phyloP scores from a whole-genome alignment of 2,888 invertebrate species.

The Melikaiella ostensackeni region DNA sequence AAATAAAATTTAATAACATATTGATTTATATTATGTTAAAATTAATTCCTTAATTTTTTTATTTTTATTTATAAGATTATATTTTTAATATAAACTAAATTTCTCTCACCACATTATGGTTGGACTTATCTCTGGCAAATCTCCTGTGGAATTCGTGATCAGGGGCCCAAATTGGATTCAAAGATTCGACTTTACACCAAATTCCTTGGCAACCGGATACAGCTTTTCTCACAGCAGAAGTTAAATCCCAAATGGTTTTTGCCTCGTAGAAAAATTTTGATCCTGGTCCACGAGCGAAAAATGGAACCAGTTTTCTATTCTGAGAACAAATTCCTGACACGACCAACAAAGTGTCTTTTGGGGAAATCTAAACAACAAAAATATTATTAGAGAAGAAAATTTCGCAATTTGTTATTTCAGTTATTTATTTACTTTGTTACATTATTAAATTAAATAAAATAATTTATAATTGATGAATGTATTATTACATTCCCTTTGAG shows the following conservation, averaged over 20 bases:
- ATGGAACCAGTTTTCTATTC: not conserved
- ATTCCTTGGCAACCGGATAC: not conserved
- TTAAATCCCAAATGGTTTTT: constrained; percentile 14
- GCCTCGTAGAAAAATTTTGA: not conserved
- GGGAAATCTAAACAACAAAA: constrained; percentile 51
- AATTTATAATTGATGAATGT: not conserved
- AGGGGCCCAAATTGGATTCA: not conserved
- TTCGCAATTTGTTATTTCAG: not conserved
- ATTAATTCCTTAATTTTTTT: not conserved
- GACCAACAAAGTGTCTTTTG: constrained; percentile 61
- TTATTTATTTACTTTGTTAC: not conserved
- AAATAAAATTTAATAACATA: not conserved
- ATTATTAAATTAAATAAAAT: not conserved
- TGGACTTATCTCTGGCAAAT: not conserved
- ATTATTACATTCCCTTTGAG: too few species aligned
- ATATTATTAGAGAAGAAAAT: not conserved
- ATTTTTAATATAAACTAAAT: too few species aligned
- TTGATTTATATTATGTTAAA: not conserved
- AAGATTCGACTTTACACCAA: constrained; percentile 1
- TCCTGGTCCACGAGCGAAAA: constrained; percentile 5
- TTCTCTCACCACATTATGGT: not conserved
- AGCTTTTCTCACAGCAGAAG: not conserved
- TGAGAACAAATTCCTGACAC: constrained; percentile 41
- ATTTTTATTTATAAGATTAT: too few species aligned
- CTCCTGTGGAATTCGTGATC: not conserved